These are phyloP conservation scores for Ascaphus truei DNA, from an alignment of 2,113 vertebrate species.

Conservation along the genomic window DNA sequence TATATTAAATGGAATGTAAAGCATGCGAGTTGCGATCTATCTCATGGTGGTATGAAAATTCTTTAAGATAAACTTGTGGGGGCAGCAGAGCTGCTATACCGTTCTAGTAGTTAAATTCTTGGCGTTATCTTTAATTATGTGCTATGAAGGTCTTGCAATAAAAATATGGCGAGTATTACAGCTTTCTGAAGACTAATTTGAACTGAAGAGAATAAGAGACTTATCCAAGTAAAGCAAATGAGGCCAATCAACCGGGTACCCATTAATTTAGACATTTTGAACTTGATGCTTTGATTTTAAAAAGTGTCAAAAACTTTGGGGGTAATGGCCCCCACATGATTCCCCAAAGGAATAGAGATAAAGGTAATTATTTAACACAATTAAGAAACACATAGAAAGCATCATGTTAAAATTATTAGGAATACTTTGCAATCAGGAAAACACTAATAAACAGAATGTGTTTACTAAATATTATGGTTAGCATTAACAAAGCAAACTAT, in stretches of 20 bases:
- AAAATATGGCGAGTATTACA: slow-evolving; percentile 34
- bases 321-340: neutral
- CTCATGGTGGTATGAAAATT: slow-evolving; percentile 35
- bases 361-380: neutral
- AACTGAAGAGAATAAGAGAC: slow-evolving; percentile 1
- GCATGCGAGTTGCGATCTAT: slow-evolving; percentile 31
- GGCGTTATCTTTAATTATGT: slow-evolving; percentile 36
- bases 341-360: no score
- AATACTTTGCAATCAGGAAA: neutral
- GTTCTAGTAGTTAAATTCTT: slow-evolving; percentile 38
- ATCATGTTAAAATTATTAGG: neutral
- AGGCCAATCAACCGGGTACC: neutral
- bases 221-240: slow-evolving; percentile 10
- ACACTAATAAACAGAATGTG: no score
- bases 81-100: slow-evolving; percentile 33
- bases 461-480: no score
- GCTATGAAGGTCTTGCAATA: slow-evolving; percentile 35
- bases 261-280: slow-evolving; percentile 2
- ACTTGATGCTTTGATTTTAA: neutral
- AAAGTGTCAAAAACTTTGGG: neutral
- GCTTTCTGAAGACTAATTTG: slow-evolving; percentile 34
- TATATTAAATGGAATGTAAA: slow-evolving; percentile 31
- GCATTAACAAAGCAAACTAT: no score
- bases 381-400: neutral
- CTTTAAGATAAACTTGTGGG: slow-evolving; percentile 39